Evolutionary conservation across 2,113 vertebrate genomes (phyloP).

Genomic region (Caloenas nicobarica): DNA sequence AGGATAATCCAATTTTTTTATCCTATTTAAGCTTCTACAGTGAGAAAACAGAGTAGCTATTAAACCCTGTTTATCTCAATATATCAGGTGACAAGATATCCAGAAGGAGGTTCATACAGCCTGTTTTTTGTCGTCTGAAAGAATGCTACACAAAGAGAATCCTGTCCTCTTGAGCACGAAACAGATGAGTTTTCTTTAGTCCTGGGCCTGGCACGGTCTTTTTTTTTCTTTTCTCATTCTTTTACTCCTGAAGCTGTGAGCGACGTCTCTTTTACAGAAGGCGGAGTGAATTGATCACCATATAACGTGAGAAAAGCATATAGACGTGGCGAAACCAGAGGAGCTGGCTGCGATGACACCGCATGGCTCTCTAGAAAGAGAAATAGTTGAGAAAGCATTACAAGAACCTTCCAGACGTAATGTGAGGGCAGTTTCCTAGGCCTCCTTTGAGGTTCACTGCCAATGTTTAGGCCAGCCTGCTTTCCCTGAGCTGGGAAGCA

Average conservation of each 20-base stretch:
- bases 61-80: not conserved
- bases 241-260: not conserved
- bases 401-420: not conserved
- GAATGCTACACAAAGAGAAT: not conserved
- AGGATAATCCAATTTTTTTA: not conserved
- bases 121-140: not conserved
- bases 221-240: not conserved
- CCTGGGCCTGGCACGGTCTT: not conserved
- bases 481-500: not conserved
- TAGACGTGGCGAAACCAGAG: constrained; percentile 92
- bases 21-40: not conserved
- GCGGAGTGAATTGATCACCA: constrained; percentile 89
- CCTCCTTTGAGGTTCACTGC: not conserved
- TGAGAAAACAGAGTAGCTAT: not conserved
- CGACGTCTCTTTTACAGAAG: constrained; percentile 69
- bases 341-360: constrained; percentile 87
- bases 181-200: not conserved
- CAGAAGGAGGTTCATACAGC: not conserved
- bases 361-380: constrained; percentile 86
- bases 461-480: not conserved
- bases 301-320: constrained; percentile 87
- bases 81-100: not conserved
- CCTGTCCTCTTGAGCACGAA: not conserved
- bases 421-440: not conserved
- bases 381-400: not conserved